A percentile compares a stretch with the other conserved stretches of the same genome.
phyloP scores from a whole-genome alignment of 2,888 invertebrate species.

The Noctuana brunneofusca region DNA sequence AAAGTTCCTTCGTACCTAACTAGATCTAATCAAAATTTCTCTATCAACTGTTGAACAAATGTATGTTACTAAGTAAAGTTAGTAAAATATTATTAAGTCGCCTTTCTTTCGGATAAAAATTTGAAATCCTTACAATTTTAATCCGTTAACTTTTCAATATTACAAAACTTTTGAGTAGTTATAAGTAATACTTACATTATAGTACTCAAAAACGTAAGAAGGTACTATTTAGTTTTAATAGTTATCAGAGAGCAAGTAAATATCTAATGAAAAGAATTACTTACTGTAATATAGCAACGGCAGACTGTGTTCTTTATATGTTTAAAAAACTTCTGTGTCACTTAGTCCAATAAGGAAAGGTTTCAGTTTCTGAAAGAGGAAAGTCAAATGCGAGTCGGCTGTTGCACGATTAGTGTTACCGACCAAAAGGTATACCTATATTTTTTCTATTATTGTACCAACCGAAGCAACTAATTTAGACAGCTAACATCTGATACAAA shows the following conservation, averaged over 20 bases:
- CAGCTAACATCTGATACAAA: background rate
- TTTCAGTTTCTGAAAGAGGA: slow-evolving; percentile 46
- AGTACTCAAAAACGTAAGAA: background rate
- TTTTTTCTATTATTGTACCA: background rate
- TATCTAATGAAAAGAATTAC: slow-evolving; percentile 38
- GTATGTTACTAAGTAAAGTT: too few relatives aligned
- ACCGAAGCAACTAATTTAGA: background rate
- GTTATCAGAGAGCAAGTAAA: slow-evolving; percentile 18
- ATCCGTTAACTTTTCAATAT: background rate
- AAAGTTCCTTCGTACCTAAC: too few relatives aligned
- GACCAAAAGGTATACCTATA: slow-evolving; percentile 11
- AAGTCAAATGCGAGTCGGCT: slow-evolving; percentile 42
- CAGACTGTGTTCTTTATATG: slow-evolving; percentile 30
- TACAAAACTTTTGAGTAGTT: background rate
- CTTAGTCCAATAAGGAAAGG: slow-evolving; percentile 44
- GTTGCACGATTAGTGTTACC: slow-evolving; percentile 41
- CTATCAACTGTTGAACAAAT: background rate
- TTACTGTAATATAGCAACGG: slow-evolving; percentile 39
- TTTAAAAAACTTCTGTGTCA: slow-evolving; percentile 43
- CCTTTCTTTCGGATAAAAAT: too few relatives aligned
- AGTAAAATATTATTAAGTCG: too few relatives aligned
- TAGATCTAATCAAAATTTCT: too few relatives aligned
- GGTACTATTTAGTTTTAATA: background rate
- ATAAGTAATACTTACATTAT: too few relatives aligned
- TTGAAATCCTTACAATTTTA: background rate